phyloP scores from a whole-genome alignment of 2,113 vertebrate species.

The Perca fluviatilis region DNA sequence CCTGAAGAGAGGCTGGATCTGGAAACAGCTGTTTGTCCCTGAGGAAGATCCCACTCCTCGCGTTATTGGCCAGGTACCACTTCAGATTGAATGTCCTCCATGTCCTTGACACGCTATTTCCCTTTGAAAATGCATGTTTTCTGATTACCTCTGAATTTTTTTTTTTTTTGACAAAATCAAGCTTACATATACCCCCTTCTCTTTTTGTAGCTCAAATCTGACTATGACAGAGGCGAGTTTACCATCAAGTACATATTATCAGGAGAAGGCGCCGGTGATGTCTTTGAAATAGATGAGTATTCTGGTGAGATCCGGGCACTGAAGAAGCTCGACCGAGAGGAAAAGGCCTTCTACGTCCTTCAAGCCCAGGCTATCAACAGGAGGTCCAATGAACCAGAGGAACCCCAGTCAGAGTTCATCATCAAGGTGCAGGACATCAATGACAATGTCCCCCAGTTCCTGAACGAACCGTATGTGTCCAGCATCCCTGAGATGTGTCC shows the following conservation, averaged over 20 bases:
- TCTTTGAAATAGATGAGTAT: slow-evolving; percentile 87
- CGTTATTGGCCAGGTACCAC: slow-evolving; percentile 90
- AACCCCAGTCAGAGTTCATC: slow-evolving; percentile 93
- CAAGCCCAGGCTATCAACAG: slow-evolving; percentile 89
- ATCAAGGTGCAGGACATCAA: slow-evolving; percentile 94
- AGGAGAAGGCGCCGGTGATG: slow-evolving; percentile 88
- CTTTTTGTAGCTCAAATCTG: slow-evolving; percentile 87
- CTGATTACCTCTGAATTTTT: neutral
- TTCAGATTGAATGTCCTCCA: slow-evolving; percentile 64
- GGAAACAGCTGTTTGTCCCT: slow-evolving; percentile 88
- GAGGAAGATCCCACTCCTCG: slow-evolving; percentile 86
- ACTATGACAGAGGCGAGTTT: slow-evolving; percentile 86
- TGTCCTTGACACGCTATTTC: slow-evolving; percentile 58
- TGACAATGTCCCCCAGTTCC: slow-evolving; percentile 92
- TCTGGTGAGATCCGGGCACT: slow-evolving; percentile 86
- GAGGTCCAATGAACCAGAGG: slow-evolving; percentile 85
- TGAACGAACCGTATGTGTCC: slow-evolving; percentile 91
- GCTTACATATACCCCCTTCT: neutral
- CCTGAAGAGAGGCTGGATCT: slow-evolving; percentile 89
- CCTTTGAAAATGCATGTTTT: slow-evolving; percentile 52
- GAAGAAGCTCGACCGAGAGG: slow-evolving; percentile 90
- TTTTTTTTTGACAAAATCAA: neutral
- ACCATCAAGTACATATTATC: slow-evolving; percentile 87
- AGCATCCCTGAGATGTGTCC: slow-evolving; percentile 95
- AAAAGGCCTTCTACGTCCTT: slow-evolving; percentile 89